Evolutionary conservation across 2,888 invertebrate genomes (phyloP), one percentile per base, ranked within the genome.

Genomic region (Baccha elongata): DNA sequence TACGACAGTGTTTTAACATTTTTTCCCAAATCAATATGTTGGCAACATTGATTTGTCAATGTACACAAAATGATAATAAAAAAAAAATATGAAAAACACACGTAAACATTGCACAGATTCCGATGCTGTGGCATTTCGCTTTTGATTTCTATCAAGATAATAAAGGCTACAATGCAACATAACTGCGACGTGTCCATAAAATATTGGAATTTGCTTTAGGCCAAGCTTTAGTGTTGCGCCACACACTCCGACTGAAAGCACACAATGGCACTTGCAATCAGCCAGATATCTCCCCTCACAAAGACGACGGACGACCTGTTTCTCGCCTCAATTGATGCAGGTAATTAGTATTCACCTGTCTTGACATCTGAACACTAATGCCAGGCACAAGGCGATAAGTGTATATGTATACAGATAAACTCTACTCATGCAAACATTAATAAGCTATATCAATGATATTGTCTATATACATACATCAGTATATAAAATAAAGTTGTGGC

Each of bases 291-390:
- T 55, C 40, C 55, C 65, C 58, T 44, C 50, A 37, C 29, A 55
- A 23, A 26, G 11, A 23, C 55, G 55, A 69, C 58, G 44, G n/a
- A 23, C 62, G 68, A 74, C 69, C 69, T 65, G 69, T 32, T 80
- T 80, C 44, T 60, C 46, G 64, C 35, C 11, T 58, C 74, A 48
- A 8, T 44, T 50, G 64, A 74, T 80, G 80, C 74, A 50, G 74
- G 64, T 69, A 80, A 80, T 80, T 75, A 80, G 80, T 69, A 75
- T 80, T 80, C 80, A 75, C 80, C 69, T 80, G 80, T 58, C 50
- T 75, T 80, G 69, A 65, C 44, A 74, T 68, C 53, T 46, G 71
- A 64, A 71, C 48, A 48, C 48, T 40, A 15, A 42, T 64, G 44
- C 68, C 32, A 52, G 10, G 37, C 40, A 74, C 62, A 50, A 48